phyloP scores from a whole-genome alignment of 2,888 invertebrate species.

The Plemyria rubiginata region DNA sequence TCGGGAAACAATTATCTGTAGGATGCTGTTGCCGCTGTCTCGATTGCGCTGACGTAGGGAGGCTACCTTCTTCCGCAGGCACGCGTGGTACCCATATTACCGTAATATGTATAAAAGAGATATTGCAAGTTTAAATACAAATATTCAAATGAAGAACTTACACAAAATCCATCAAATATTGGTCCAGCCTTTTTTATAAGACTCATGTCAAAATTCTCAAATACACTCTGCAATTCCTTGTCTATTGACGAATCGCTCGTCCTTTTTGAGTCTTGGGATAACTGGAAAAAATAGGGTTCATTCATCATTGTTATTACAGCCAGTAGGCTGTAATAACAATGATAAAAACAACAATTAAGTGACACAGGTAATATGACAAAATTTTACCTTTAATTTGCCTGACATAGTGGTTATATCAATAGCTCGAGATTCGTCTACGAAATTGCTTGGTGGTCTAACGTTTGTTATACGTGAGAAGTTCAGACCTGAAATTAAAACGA shows the following conservation, averaged over 20 bases:
- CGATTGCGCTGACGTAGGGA: no score
- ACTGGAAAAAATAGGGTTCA: conserved; percentile 47
- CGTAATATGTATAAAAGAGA: no score
- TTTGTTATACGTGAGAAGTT: conserved; percentile 79
- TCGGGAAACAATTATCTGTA: no score
- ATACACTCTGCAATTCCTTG: conserved; percentile 62
- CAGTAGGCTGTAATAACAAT: not conserved
- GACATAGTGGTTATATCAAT: conserved; percentile 65
- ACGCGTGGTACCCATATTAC: no score
- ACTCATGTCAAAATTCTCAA: conserved; percentile 84
- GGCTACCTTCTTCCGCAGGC: no score
- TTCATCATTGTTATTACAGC: no score
- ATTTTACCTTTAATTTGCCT: conserved; percentile 63
- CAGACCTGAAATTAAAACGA: conserved; percentile 57
- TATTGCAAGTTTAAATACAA: not conserved
- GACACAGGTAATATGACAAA: not conserved
- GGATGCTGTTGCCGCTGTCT: no score
- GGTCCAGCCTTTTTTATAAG: conserved; percentile 89
- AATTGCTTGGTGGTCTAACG: conserved; percentile 63
- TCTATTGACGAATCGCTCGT: conserved; percentile 59
- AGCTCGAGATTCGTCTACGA: conserved; percentile 71
- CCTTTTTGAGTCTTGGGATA: conserved; percentile 65
- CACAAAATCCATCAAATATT: conserved; percentile 95
- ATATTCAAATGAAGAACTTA: conserved; percentile 66
- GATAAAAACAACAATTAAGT: not conserved